These are phyloP conservation scores for Neosilurus mollespiculum DNA, from an alignment of 2,797 vertebrate genomes.

Conservation along the genomic window DNA sequence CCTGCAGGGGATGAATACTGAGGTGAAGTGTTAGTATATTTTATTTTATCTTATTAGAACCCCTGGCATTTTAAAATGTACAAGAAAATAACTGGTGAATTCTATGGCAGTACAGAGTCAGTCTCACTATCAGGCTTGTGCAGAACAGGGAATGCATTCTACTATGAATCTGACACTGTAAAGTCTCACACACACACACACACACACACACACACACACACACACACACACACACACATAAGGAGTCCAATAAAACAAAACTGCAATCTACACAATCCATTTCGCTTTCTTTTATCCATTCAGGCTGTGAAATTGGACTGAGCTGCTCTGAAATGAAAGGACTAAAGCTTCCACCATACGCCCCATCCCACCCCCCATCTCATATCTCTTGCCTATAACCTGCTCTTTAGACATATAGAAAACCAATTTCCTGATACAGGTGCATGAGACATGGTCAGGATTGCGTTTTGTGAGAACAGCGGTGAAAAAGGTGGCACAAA, in stretches of 20 bases:
- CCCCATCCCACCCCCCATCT: slow-evolving; percentile 55
- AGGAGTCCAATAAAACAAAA: slow-evolving; percentile 83
- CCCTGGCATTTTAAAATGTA: not conserved
- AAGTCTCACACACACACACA: slow-evolving; percentile 65
- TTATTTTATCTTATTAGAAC: not conserved
- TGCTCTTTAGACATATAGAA: slow-evolving; percentile 64
- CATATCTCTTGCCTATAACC: slow-evolving; percentile 66
- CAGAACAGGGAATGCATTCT: slow-evolving; percentile 66
- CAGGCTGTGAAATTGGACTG: slow-evolving; percentile 86
- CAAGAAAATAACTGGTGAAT: not conserved
- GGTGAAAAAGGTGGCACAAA: slow-evolving; percentile 58
- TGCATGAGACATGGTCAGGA: slow-evolving; percentile 59
- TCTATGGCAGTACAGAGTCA: slow-evolving; percentile 2
- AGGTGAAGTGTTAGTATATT: not conserved
- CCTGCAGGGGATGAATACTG: not conserved
- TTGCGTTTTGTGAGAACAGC: slow-evolving; percentile 60
- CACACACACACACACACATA: slow-evolving; percentile 43
- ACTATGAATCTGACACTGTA: slow-evolving; percentile 68
- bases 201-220: slow-evolving; percentile 63
- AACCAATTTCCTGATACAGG: slow-evolving; percentile 69
- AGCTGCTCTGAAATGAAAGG: slow-evolving; percentile 74
- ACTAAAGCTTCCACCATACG: slow-evolving; percentile 74
- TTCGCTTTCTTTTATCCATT: slow-evolving; percentile 76
- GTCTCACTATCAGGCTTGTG: slow-evolving; percentile 68
- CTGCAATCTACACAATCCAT: slow-evolving; percentile 83